These are phyloP conservation scores for Schizopygopsis malacanthus DNA, from an alignment of 2,797 vertebrate genomes.

Conservation along the genomic window DNA sequence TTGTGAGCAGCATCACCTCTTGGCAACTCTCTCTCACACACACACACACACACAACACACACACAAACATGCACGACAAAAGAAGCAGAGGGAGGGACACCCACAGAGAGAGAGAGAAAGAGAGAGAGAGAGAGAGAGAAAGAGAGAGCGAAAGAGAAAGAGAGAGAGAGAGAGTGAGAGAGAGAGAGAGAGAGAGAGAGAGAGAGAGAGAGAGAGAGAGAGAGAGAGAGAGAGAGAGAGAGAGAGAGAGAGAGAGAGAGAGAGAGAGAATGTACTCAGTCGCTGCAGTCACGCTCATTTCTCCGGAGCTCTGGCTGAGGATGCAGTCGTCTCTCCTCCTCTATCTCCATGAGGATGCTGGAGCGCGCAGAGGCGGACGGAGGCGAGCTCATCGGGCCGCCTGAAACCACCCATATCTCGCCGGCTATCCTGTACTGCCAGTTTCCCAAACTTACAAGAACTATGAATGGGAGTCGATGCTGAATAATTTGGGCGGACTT, in stretches of 20 bases:
- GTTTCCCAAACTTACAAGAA: conserved; percentile 50
- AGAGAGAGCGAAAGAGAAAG: too few species aligned
- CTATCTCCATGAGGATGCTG: conserved; percentile 52
- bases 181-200: conserved; percentile 48
- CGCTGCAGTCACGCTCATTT: conserved; percentile 60
- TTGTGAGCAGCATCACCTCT: conserved; percentile 14
- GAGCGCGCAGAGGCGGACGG: conserved; percentile 62
- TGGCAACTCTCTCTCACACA: neutral
- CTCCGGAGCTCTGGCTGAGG: conserved; percentile 49
- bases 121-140: conserved; percentile 53
- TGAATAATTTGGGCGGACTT: conserved; percentile 65
- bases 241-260: conserved; percentile 51
- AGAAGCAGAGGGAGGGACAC: neutral
- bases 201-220: conserved; percentile 33
- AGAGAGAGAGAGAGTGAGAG: conserved; percentile 43
- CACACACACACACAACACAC: neutral
- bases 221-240: conserved; percentile 45
- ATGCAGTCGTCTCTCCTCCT: conserved; percentile 58
- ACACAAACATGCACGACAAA: neutral
- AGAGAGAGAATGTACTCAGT: conserved; percentile 10
- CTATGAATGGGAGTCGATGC: conserved; percentile 44
- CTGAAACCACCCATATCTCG: conserved; percentile 44
- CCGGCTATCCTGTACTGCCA: neutral
- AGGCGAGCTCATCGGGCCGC: conserved; percentile 64
- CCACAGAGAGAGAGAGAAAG: neutral